phyloP scores from a whole-genome alignment of 2,888 invertebrate genomes.

The Leptinotarsa rubiginosa region DNA sequence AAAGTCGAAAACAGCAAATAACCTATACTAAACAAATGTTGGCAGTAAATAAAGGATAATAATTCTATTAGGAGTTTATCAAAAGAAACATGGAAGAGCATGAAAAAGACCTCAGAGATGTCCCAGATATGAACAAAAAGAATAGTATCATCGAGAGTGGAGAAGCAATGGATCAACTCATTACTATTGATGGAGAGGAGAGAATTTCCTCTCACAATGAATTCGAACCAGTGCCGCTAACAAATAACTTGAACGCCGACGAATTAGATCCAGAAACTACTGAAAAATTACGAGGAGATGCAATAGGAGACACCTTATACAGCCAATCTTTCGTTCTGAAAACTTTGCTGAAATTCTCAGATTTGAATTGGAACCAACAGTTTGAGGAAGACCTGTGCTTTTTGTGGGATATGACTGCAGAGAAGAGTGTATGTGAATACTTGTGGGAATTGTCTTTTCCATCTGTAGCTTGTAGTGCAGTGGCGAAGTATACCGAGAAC shows the following conservation, averaged over 20 bases:
- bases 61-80: too few species aligned
- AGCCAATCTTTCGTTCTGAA: conserved; percentile 81
- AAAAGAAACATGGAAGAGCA: too few species aligned
- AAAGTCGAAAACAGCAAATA: too few species aligned
- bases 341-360: conserved; percentile 74
- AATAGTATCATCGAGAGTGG: too few species aligned
- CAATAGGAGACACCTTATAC: conserved; percentile 83
- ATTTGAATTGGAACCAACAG: conserved; percentile 71
- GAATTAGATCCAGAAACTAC: conserved; percentile 64
- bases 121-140: too few species aligned
- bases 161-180: too few species aligned
- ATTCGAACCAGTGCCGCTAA: conserved; percentile 3
- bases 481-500: conserved; percentile 69
- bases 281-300: conserved; percentile 76
- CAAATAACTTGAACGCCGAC: conserved; percentile 46
- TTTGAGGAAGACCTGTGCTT: conserved; percentile 81
- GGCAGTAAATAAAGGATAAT: too few species aligned
- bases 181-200: background rate
- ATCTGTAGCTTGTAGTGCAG: conserved; percentile 72
- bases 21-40: too few species aligned
- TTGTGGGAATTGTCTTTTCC: conserved; percentile 77
- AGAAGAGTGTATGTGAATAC: conserved; percentile 79
- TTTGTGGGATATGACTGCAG: conserved; percentile 88
- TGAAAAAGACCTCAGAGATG: too few species aligned
- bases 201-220: background rate